These are phyloP conservation scores for Camponotus vicinus DNA, from an alignment of 1,140 invertebrate species.

Conservation along the genomic window DNA sequence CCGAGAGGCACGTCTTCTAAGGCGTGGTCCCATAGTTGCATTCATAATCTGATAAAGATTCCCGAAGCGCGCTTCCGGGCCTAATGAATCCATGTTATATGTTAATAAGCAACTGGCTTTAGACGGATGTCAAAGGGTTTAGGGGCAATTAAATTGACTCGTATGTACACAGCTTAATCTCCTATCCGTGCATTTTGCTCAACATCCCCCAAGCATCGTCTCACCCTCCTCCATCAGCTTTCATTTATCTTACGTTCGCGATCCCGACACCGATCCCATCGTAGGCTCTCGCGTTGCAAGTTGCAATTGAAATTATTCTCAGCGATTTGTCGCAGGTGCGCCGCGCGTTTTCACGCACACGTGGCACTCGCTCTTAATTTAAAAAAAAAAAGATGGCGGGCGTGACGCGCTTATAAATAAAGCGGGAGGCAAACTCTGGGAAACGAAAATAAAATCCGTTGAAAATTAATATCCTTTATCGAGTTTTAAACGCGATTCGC, in stretches of 20 bases:
- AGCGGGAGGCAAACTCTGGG: neutral
- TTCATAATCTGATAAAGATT: constrained; percentile 34
- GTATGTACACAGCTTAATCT: constrained; percentile 13
- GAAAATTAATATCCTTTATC: neutral
- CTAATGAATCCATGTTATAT: constrained; percentile 36
- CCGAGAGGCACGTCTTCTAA: neutral
- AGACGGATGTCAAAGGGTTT: constrained; percentile 12
- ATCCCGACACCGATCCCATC: neutral
- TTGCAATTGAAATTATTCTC: constrained; percentile 20
- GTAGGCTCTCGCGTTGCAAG: neutral
- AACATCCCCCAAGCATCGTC: neutral
- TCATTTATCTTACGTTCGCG: neutral
- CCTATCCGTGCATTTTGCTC: neutral
- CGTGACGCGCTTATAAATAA: constrained; percentile 21
- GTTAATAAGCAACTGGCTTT: constrained; percentile 23
- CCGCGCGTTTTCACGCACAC: constrained; percentile 17
- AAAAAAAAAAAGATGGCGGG: neutral
- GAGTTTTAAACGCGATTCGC: neutral
- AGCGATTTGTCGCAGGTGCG: constrained; percentile 32
- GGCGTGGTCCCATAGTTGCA: neutral
- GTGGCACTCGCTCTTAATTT: constrained; percentile 37
- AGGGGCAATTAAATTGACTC: constrained; percentile 17
- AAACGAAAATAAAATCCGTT: neutral
- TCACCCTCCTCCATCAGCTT: too few species aligned
- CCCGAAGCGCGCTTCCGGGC: neutral